Percentiles rank a stretch among this genome's conserved stretches.
These are phyloP conservation scores for Eurytemora carolleeae DNA, from an alignment of 1,140 invertebrate genomes.

Conservation along the genomic window DNA sequence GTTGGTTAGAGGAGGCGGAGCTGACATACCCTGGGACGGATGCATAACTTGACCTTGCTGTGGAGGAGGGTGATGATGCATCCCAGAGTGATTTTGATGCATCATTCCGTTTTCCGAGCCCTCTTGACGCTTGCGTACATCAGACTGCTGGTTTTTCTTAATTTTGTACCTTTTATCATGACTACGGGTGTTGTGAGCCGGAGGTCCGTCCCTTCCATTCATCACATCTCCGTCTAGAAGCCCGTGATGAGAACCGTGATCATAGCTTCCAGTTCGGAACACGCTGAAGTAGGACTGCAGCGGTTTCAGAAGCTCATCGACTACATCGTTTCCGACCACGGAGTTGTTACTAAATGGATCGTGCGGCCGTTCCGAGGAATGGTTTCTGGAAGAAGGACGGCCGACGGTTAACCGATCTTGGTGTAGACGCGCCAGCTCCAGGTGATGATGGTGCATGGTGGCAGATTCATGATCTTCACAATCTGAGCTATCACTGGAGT, in stretches of 20 bases:
- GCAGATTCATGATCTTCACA: constrained; percentile 4
- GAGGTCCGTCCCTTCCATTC: background rate
- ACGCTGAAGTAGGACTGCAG: constrained; percentile 13
- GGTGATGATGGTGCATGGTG: background rate
- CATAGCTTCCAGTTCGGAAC: constrained; percentile 12
- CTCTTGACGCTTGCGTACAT: too few species aligned
- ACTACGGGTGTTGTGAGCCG: background rate
- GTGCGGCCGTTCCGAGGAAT: constrained; percentile 3
- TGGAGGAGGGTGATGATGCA: too few species aligned
- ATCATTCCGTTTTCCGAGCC: too few species aligned
- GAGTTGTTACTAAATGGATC: constrained; percentile 11
- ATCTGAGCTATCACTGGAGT: constrained; percentile 9
- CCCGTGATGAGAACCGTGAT: background rate
- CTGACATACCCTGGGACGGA: too few species aligned
- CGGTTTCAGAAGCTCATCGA: constrained; percentile 14
- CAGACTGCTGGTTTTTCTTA: background rate
- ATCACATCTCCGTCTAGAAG: background rate
- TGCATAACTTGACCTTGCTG: too few species aligned
- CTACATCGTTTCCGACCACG: constrained; percentile 7
- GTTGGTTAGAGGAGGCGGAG: too few species aligned
- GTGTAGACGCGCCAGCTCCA: background rate
- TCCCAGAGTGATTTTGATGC: too few species aligned
- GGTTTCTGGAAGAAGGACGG: background rate
- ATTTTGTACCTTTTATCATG: background rate
- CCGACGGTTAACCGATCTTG: background rate